Conservation (phyloP, 2,888 invertebrate genomes). For the Drosophila mayaguana region DNA sequence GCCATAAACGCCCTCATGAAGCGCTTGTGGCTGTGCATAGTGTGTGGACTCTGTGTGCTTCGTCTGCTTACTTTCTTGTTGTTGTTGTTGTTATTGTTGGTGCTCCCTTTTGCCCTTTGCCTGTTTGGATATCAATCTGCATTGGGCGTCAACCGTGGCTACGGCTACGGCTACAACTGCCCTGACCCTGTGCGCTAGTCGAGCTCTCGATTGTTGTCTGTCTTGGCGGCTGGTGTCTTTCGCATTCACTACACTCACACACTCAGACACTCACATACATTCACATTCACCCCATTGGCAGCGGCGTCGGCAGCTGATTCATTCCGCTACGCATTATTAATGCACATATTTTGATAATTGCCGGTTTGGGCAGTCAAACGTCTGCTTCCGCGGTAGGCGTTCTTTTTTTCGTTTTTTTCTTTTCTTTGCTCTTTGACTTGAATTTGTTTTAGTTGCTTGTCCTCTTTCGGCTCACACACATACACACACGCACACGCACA, state of each 20-base stretch:
- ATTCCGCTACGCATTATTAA: constrained; percentile 78
- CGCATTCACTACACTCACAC: constrained; percentile 44
- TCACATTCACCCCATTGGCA: constrained; percentile 52
- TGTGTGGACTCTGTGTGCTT: constrained; percentile 34
- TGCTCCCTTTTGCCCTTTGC: constrained; percentile 38
- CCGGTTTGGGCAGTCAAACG: constrained; percentile 77
- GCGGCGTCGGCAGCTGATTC: constrained; percentile 75
- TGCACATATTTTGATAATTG: constrained; percentile 84
- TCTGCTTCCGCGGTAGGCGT: constrained; percentile 81
- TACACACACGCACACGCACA: constrained; percentile 26
- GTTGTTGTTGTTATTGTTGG: constrained; percentile 30
- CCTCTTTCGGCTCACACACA: constrained; percentile 43
- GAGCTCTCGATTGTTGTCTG: constrained; percentile 41
- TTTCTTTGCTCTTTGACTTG: constrained; percentile 58
- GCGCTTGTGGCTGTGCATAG: constrained; percentile 50
- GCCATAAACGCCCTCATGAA: constrained; percentile 62
- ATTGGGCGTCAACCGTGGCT: constrained; percentile 64
- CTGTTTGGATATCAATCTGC: constrained; percentile 69
- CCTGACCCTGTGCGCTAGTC: constrained; percentile 52
- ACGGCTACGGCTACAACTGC: constrained; percentile 33
- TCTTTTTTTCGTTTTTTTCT: constrained; percentile 32
- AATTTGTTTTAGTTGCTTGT: constrained; percentile 73
- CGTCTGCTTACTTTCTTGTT: constrained; percentile 22
- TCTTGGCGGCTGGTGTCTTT: constrained; percentile 43
- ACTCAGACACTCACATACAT: constrained; percentile 28